Base-by-base conservation (phyloP, 2,113 vertebrate species). In the Fregetta grallaria region DNA sequence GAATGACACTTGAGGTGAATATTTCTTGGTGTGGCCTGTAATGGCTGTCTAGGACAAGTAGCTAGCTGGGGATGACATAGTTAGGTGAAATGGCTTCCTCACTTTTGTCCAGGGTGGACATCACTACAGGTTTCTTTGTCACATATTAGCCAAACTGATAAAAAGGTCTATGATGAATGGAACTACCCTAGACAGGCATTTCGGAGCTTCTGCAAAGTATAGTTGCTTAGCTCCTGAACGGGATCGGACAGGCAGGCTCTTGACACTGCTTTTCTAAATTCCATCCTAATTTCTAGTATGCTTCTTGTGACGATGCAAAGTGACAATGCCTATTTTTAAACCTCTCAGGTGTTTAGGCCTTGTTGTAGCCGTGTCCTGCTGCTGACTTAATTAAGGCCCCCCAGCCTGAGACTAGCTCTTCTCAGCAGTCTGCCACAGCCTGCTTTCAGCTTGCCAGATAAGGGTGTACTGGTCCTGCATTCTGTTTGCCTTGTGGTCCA, bases 281-380 rank as follows among this genome's bases (percentile, higher is more conserved):
- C 34, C 36, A 79, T 65, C 75, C 58, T 42, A 61, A 59, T 88
- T 68, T 67, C 34, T 79, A 79, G 45, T n/a, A 13, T 25, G 29
- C 34, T 84, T 88, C 30, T 58, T 85, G 71, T 68, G 67, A 85
- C 44, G 71, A 58, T 15, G 27, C 18, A 12, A 77, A 74, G n/a
- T 72, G 67, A 52, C 27, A 81, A 23, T 36, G 34, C 21, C 53
- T 88, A 42, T 92, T 96, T 94, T 94, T 73, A 88, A 95, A 65
- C 44, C 44, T 7, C 58, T 83, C 34, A 12, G 50, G 58, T 79
- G 45, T 83, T 92, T 52, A 44, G 67, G 15, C 53, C 36, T 79
- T 82, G 20, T 42, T 65, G 52, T 73, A 70, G 16, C 32, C 1
- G 3, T 73, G 76, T 72, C 92, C 88, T 90, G 62, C 92, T 92